phyloP scores from a whole-genome alignment of 2,113 vertebrate species.

The Lepidiolamprologus cunningtoni region DNA sequence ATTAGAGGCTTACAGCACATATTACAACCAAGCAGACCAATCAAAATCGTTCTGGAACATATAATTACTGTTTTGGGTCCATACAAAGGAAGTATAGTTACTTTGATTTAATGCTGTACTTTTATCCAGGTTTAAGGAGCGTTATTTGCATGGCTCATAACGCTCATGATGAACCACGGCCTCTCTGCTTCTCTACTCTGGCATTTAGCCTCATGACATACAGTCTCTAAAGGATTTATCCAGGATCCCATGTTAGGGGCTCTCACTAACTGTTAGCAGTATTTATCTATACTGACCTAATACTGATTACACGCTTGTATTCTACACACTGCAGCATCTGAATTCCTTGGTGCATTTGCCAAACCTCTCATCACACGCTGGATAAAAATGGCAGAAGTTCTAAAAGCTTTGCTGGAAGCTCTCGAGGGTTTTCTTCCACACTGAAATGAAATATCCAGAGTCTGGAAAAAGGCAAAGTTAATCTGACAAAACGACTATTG shows the following conservation, averaged over 20 bases:
- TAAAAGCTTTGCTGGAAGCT: background rate
- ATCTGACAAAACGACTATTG: background rate
- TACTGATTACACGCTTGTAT: background rate
- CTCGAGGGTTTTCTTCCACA: background rate
- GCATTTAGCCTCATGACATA: background rate
- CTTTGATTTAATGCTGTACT: background rate
- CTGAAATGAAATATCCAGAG: background rate
- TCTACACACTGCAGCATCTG: background rate
- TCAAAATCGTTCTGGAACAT: accelerated
- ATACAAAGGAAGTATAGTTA: background rate
- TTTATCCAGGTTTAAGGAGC: background rate
- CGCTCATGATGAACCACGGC: background rate
- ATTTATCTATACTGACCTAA: background rate
- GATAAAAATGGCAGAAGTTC: background rate
- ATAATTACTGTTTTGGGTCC: background rate
- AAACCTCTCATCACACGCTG: background rate
- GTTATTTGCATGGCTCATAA: background rate
- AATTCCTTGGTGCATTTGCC: background rate
- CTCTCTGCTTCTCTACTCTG: background rate
- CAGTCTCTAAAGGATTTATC: background rate
- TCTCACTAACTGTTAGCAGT: background rate
- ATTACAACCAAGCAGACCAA: background rate
- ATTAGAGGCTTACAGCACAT: background rate
- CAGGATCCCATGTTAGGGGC: background rate
- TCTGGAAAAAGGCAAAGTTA: background rate